Percentiles rank a stretch among this genome's conserved stretches.
Conservation (phyloP, 2,797 vertebrate genomes). For the Tauraco hartlaubi region DNA sequence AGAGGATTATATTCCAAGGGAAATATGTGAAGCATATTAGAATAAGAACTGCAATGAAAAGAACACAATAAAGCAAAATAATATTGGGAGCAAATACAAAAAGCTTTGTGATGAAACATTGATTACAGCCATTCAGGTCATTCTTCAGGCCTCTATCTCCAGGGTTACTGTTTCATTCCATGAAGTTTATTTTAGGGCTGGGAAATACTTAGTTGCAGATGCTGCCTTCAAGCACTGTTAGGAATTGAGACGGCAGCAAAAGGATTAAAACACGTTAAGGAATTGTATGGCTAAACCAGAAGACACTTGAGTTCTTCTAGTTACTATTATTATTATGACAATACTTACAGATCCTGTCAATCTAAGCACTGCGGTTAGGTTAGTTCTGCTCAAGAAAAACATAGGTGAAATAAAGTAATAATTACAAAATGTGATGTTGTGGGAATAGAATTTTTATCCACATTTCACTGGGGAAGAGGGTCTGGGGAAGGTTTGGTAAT, state of each 20-base stretch:
- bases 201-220: neutral
- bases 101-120: constrained; percentile 8
- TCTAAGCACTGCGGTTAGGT: neutral
- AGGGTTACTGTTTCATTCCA: neutral
- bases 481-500: neutral
- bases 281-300: neutral
- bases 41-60: neutral
- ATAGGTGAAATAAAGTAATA: neutral
- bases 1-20: constrained; percentile 48
- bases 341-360: neutral
- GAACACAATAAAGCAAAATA: constrained; percentile 34
- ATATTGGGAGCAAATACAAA: constrained; percentile 29
- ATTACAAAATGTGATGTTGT: neutral
- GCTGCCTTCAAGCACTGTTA: neutral
- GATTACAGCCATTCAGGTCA: neutral
- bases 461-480: neutral
- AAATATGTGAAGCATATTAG: constrained; percentile 20
- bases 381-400: neutral
- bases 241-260: neutral
- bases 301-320: neutral
- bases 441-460: neutral
- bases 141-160: neutral
- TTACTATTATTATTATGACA: neutral
- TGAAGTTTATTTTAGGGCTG: neutral
- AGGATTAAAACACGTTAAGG: neutral